These are phyloP conservation scores for Lasiurus cinereus DNA, from an alignment of 2,113 vertebrate genomes.

Conservation along the genomic window DNA sequence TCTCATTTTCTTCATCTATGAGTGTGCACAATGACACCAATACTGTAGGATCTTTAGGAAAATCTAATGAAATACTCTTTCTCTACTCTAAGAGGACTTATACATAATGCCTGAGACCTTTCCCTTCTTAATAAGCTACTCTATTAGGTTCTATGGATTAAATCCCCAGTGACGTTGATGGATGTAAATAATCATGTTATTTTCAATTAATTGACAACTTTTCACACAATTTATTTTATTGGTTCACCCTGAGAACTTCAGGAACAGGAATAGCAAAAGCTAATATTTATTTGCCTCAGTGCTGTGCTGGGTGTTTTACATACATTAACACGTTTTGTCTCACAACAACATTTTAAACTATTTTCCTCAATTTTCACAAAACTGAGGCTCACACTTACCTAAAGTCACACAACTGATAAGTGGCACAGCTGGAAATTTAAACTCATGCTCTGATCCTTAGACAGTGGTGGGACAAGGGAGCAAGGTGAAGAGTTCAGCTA, in stretches of 20 bases:
- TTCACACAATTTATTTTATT: conserved; percentile 13
- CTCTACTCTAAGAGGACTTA: background rate
- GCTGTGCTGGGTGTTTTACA: background rate
- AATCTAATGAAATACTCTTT: background rate
- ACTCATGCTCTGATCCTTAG: background rate
- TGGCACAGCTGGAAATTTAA: background rate
- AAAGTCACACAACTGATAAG: background rate
- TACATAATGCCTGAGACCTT: background rate
- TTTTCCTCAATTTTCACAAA: conserved; percentile 12
- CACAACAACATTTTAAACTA: background rate
- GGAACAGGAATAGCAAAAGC: background rate
- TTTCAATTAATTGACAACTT: background rate
- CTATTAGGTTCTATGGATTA: background rate
- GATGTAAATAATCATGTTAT: background rate
- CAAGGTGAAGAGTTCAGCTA: background rate
- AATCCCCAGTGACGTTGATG: background rate
- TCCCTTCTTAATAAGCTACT: background rate
- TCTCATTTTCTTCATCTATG: background rate
- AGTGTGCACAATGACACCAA: background rate
- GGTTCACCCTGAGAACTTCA: background rate
- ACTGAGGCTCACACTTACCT: background rate
- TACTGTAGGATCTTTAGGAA: background rate
- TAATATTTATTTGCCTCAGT: background rate
- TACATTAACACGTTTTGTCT: background rate
- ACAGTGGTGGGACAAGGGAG: background rate